Conservation (phyloP, 1,140 invertebrate genomes). For the Drosophila watanabei region DNA sequence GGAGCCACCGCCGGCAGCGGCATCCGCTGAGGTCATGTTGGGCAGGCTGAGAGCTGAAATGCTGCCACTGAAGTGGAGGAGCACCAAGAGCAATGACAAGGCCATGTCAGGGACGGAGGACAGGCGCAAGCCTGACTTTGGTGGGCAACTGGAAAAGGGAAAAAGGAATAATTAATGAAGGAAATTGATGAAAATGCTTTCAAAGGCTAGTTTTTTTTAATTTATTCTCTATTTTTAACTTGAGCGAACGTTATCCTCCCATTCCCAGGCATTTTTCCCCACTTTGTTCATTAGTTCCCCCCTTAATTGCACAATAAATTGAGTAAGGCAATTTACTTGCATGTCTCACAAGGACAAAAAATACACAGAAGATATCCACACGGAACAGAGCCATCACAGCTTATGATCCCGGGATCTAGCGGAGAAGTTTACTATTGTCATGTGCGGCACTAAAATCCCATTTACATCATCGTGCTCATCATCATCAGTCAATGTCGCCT, state of each 20-base stretch:
- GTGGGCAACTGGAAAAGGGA: constrained; percentile 29
- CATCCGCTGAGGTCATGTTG: constrained; percentile 56
- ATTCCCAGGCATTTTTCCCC: neutral
- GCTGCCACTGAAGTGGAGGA: constrained; percentile 26
- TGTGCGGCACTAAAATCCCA: constrained; percentile 79
- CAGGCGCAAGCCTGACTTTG: constrained; percentile 3
- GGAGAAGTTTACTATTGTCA: constrained; percentile 81
- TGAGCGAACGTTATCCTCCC: neutral
- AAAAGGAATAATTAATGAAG: neutral
- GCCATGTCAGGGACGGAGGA: constrained; percentile 19
- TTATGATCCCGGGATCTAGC: constrained; percentile 74
- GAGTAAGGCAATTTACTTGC: constrained; percentile 73
- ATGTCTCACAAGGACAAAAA: constrained; percentile 56
- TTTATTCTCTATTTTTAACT: neutral
- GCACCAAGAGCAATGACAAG: constrained; percentile 17
- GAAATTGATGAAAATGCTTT: neutral
- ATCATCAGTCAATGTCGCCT: constrained; percentile 79
- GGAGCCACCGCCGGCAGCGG: constrained; percentile 34
- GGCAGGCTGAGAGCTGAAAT: constrained; percentile 39
- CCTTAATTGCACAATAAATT: constrained; percentile 81
- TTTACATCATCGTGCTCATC: constrained; percentile 83
- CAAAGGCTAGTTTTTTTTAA: too few species aligned
- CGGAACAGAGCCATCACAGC: constrained; percentile 66
- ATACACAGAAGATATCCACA: constrained; percentile 11
- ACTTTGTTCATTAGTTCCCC: constrained; percentile 68